These are phyloP conservation scores for Gopherus evgoodei DNA, from an alignment of 2,113 vertebrate species.

Conservation along the genomic window DNA sequence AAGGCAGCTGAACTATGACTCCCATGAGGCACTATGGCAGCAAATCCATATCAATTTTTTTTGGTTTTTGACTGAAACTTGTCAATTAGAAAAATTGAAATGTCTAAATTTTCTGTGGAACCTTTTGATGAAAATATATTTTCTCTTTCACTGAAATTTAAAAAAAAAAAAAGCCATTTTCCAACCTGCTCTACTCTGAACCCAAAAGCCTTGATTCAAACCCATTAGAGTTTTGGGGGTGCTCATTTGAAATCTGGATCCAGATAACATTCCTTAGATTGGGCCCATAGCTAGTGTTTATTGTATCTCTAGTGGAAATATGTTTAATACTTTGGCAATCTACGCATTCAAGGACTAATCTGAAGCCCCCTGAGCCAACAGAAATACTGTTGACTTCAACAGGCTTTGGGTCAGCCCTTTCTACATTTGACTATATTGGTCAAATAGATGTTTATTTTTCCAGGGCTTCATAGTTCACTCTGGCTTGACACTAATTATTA, in stretches of 20 bases:
- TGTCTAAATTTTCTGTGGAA: not conserved
- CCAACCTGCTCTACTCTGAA: not conserved
- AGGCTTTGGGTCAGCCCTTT: not conserved
- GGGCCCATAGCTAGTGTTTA: not conserved
- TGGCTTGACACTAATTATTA: not conserved
- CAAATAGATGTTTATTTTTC: not conserved
- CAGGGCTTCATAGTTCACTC: not conserved
- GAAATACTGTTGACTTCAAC: not conserved
- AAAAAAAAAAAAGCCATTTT: not conserved
- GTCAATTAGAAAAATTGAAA: not conserved
- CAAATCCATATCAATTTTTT: not conserved
- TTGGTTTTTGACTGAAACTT: not conserved
- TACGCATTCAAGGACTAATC: not conserved
- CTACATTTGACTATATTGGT: not conserved
- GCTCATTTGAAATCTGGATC: not conserved
- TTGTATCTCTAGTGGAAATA: not conserved
- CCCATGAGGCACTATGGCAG: not conserved
- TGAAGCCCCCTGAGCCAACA: not conserved
- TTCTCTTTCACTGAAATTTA: not conserved
- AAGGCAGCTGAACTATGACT: not conserved
- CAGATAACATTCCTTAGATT: not conserved
- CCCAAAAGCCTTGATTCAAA: not conserved
- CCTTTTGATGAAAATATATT: not conserved
- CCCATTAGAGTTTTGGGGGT: not conserved
- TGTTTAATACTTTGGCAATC: not conserved